These are phyloP conservation scores for Formica aserva DNA, from an alignment of 2,888 invertebrate species.

Conservation along the genomic window DNA sequence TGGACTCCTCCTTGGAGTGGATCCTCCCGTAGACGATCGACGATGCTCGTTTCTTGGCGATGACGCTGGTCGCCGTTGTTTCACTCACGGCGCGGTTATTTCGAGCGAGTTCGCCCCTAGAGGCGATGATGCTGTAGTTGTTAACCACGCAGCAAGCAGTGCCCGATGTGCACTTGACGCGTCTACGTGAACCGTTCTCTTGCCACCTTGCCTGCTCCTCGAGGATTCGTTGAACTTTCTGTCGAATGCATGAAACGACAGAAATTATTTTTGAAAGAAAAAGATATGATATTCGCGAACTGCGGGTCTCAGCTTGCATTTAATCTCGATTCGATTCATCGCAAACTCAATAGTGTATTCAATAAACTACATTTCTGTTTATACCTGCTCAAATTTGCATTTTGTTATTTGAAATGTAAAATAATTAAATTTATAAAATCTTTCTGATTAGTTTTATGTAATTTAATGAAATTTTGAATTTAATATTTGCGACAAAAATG, in stretches of 20 bases:
- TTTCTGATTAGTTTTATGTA: neutral
- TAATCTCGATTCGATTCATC: neutral
- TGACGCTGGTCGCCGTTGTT: slow-evolving; percentile 66
- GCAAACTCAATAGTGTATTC: neutral
- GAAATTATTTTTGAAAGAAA: neutral
- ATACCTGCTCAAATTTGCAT: neutral
- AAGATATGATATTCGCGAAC: neutral
- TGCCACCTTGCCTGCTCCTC: slow-evolving; percentile 73
- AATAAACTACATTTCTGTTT: neutral
- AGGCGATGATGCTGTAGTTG: slow-evolving; percentile 79
- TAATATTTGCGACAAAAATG: neutral
- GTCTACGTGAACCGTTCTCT: slow-evolving; percentile 63
- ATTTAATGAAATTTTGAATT: neutral
- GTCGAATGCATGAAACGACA: slow-evolving; percentile 37
- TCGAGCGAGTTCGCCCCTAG: slow-evolving; percentile 79
- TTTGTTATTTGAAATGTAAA: neutral
- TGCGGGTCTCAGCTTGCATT: neutral
- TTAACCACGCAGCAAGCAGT: slow-evolving; percentile 64
- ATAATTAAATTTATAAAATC: neutral
- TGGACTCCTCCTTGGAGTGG: slow-evolving; percentile 56
- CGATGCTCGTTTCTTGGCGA: slow-evolving; percentile 55
- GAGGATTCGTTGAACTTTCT: slow-evolving; percentile 71
- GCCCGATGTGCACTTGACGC: slow-evolving; percentile 56
- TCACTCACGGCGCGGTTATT: slow-evolving; percentile 77
- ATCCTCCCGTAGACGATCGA: slow-evolving; percentile 56